Evolutionary conservation across 2,797 vertebrate genomes (phyloP), one percentile per base, ranked within the genome.

Genomic region (Cottoperca gobio): DNA sequence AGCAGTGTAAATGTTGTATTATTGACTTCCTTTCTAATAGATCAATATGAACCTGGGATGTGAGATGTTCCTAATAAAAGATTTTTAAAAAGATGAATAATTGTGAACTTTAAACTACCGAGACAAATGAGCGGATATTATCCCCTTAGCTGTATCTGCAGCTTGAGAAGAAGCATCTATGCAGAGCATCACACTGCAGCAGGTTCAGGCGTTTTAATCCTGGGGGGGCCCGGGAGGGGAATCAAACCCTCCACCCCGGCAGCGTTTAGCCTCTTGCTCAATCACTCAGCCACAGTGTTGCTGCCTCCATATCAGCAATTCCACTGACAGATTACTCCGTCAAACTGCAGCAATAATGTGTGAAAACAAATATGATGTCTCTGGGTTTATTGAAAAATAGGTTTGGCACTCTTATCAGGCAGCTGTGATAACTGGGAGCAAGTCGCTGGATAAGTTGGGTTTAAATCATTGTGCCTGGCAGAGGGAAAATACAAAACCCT

Each of bases 361-460:
- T 76, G 79, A 70, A 82, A 87, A 85, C 78, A 81, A 79, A 85
- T 83, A 63, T 23, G 39, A 89, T 78, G 79, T 79, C 59, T 76
- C 49, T 53, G 68, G 55, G 69, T 79, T 82, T 62, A 50, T 43
- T 78, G 83, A 89, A 59, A 79, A 83, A 79, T 70, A 65, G 73
- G 28, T 73, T 49, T 10, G 59, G 24, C 2, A 6, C 66, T 79
- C 61, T 86, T 87, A 86, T 89, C 77, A 59, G 86, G 75, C 67
- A 26, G 80, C 73, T 78, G 78, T 69, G 79, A 86, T 80, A 86
- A 84, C 78, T 73, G 68, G 16, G 64, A 73, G 79, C 50, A 33
- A 73, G 76, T 50, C 12, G 40, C 40, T 9, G 70, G 65, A 83
- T 78, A 48, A 62, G 63, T 68, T 43, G 70, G 48, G 63, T 73